These are phyloP conservation scores for Galaxea fascicularis DNA, from an alignment of 92 coral and sea anemone genomes.

Conservation along the genomic window DNA sequence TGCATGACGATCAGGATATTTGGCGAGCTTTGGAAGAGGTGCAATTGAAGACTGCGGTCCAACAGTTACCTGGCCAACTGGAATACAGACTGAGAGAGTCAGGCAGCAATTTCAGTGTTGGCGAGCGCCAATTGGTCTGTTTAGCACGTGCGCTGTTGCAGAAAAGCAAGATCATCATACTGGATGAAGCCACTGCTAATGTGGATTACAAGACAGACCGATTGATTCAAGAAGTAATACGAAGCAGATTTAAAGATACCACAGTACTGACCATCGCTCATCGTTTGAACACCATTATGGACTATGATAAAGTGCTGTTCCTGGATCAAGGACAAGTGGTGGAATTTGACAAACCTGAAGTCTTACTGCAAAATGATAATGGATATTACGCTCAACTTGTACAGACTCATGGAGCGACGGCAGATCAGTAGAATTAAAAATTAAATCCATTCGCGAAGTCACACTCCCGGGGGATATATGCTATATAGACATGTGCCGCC, in stretches of 20 bases:
- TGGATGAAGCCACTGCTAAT: conserved; percentile 78
- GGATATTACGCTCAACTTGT: conserved; percentile 30
- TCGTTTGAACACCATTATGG: conserved; percentile 55
- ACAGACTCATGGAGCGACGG: background rate
- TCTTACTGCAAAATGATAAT: conserved; percentile 17
- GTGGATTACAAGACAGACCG: conserved; percentile 53
- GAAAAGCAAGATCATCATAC: conserved; percentile 59
- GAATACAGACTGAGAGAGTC: conserved; percentile 48
- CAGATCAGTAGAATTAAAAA: background rate
- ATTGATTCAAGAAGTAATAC: conserved; percentile 45
- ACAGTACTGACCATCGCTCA: conserved; percentile 51
- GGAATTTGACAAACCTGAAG: conserved; percentile 42
- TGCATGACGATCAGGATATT: conserved; percentile 34
- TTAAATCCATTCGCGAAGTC: background rate
- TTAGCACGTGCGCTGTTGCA: conserved; percentile 67
- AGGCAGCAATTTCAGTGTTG: conserved; percentile 73
- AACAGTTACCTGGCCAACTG: conserved; percentile 53
- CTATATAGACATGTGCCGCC: too few species aligned
- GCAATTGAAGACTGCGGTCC: conserved; percentile 50
- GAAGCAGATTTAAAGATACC: conserved; percentile 36
- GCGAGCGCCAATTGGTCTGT: conserved; percentile 70
- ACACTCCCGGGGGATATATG: too few species aligned
- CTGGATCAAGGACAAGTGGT: conserved; percentile 44
- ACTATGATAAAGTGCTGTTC: conserved; percentile 43
- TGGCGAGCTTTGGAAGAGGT: conserved; percentile 71